phyloP scores from a whole-genome alignment of 37 sponge, comb jelly and placozoan species.

The Ephydatia muelleri region DNA sequence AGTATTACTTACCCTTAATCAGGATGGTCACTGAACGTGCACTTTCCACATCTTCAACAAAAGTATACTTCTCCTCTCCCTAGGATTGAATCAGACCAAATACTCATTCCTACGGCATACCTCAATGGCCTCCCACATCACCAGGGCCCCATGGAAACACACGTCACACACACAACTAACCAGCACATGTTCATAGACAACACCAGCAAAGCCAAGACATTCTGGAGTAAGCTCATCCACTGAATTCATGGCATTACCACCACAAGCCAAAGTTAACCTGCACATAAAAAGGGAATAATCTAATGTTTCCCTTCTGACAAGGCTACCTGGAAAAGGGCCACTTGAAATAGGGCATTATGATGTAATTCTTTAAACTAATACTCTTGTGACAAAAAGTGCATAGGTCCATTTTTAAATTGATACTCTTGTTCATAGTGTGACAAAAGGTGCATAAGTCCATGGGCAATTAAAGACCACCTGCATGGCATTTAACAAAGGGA shows the following conservation, averaged over 20 bases:
- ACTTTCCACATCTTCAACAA: slow-evolving; percentile 91
- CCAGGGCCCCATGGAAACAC: not conserved
- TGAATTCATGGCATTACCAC: slow-evolving; percentile 92
- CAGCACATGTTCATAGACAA: slow-evolving; percentile 96
- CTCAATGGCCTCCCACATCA: slow-evolving; percentile 4
- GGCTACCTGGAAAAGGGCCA: too few species aligned
- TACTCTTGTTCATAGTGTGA: too few species aligned
- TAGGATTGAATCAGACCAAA: slow-evolving; percentile 9
- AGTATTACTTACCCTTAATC: slow-evolving; percentile 70
- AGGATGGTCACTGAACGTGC: slow-evolving; percentile 95
- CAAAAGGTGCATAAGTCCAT: too few species aligned
- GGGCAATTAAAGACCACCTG: too few species aligned
- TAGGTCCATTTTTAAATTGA: too few species aligned
- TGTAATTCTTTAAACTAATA: too few species aligned
- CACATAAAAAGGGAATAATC: not conserved
- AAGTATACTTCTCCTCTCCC: slow-evolving; percentile 98
- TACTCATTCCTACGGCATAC: not conserved
- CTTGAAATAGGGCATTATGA: too few species aligned
- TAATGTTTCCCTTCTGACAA: not conserved
- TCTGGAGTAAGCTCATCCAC: slow-evolving; percentile 89
- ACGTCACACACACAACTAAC: slow-evolving; percentile 29
- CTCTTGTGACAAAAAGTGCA: too few species aligned
- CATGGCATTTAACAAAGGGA: too few species aligned
- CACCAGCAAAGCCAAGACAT: slow-evolving; percentile 89
- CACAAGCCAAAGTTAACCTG: slow-evolving; percentile 93